Evolutionary conservation across 2,113 vertebrate species (phyloP).

Genomic region (Dolichotis patagonum): DNA sequence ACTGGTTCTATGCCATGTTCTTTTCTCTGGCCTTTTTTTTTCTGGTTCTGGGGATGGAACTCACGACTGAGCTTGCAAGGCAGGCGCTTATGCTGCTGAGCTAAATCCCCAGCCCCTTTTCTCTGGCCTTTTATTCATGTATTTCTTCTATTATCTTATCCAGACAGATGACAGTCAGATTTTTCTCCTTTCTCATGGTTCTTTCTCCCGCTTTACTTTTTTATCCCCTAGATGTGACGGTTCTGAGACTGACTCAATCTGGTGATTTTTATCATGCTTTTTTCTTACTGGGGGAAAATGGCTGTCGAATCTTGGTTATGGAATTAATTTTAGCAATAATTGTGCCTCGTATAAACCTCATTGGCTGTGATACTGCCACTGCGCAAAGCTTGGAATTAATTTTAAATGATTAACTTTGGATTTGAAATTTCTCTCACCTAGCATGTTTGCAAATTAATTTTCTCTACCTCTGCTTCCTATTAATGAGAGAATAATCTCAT

Average conservation of each 20-base stretch:
- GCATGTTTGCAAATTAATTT: not conserved
- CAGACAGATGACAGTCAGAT: not conserved
- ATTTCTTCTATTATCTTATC: not conserved
- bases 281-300: not conserved
- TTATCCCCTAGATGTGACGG: not conserved
- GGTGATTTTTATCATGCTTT: not conserved
- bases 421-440: not conserved
- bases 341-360: no score
- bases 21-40: not conserved
- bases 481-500: not conserved
- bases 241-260: not conserved
- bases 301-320: not conserved
- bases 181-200: not conserved
- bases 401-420: conserved; percentile 50
- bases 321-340: conserved; percentile 32
- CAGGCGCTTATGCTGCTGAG: no score
- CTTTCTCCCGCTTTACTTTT: not conserved
- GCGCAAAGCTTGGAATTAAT: not conserved
- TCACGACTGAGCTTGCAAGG: no score
- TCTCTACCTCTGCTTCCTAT: not conserved
- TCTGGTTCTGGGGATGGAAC: no score
- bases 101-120: not conserved
- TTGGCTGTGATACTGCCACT: no score
- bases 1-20: not conserved
- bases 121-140: not conserved